Base-by-base conservation (phyloP, 37 sponge, comb jelly and placozoan genomes). In the Cliona cf. orientalis region DNA sequence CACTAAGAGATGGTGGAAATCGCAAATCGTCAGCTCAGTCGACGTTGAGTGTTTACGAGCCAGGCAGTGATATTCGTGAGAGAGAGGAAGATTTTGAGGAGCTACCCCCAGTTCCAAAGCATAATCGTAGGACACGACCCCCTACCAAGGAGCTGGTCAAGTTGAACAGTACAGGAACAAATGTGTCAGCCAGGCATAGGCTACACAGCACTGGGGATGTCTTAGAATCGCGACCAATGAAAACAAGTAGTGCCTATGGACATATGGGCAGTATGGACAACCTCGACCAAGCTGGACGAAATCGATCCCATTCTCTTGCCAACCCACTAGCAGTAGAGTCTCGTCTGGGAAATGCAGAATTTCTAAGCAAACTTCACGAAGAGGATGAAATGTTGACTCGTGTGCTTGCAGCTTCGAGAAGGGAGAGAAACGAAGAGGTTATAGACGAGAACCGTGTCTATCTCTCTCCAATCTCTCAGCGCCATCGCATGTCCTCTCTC, bases 201-300 rank as follows among this genome's bases (percentile, higher is more conserved):
- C 34, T 84, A 5, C 60, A 76, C 59, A 84, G 85, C 60, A 70
- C 64, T 42, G 71, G 72, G 9, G 85, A 75, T 69, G 69, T 84
- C n/a, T 36, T 84, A 0, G 85, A 84, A 17, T 31, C 44, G n/a
- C 29, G 33, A 37, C 59, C 21, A 57, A 5, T 34, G 3, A 65
- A 1, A n/a, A 39, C 19, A n/a, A 57, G 35, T 31, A 72, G 7
- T 32, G 33, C 49, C 1, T 19, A 29, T n/a, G 37, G 40, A 58
- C 5, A 26, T 3, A 28, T n/a, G 40, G 79, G 79, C 23, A 82
- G 82, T 29, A 71, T 72, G 72, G 82, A 72, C 45, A 39, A 72
- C 23, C n/a, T 82, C 21, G n/a, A 44, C 0, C 21, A 2, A 4
- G 19, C 39, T n/a, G 62, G 36, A 21, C 29, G 56, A 25, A 33